Percentiles rank a stretch among this genome's conserved stretches.
These are phyloP conservation scores for Coreoperca whiteheadi DNA, from an alignment of 2,113 vertebrate species.

Conservation along the genomic window DNA sequence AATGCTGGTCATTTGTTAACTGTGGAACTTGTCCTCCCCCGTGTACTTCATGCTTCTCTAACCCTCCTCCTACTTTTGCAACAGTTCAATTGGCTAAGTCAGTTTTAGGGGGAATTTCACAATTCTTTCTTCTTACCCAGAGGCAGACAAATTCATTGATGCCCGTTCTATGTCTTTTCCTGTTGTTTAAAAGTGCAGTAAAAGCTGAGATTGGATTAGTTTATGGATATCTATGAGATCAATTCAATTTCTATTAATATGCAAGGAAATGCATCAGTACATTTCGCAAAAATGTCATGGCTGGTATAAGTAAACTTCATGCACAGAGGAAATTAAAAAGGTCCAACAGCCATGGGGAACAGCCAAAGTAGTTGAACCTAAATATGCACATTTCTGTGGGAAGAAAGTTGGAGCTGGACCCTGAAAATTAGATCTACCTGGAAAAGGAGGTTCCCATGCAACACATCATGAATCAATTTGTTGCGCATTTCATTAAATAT, in stretches of 20 bases:
- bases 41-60: neutral
- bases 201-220: neutral
- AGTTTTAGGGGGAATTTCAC: neutral
- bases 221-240: neutral
- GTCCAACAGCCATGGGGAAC: neutral
- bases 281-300: neutral
- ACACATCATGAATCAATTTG: neutral
- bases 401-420: neutral
- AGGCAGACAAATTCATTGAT: neutral
- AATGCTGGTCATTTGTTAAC: conserved; percentile 81
- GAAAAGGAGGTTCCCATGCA: neutral
- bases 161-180: neutral
- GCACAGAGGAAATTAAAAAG: neutral
- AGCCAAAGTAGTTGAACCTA: neutral
- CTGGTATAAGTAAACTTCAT: neutral
- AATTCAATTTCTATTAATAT: no score
- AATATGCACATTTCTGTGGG: neutral
- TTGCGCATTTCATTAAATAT: neutral
- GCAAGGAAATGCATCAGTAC: neutral
- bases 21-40: conserved; percentile 72
- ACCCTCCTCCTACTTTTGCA: neutral
- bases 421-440: neutral
- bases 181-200: neutral
- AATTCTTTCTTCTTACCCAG: neutral
- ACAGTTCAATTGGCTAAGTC: neutral